Conservation (phyloP, 1,140 invertebrate species). For the Lepidotrigona ventralis region DNA sequence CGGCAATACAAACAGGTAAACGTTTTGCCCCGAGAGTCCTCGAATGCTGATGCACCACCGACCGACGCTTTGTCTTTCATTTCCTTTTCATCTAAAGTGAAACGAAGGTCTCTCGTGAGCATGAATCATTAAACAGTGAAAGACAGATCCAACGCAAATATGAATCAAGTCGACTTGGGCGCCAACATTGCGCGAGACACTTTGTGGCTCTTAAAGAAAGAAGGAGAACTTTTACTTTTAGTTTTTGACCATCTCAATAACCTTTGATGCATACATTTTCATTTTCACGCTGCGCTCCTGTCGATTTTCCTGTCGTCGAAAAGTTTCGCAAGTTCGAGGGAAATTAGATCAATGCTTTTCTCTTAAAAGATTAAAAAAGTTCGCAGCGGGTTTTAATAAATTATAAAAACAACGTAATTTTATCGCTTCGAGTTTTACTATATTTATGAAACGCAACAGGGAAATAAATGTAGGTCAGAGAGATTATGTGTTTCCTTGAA, state of each 20-base stretch:
- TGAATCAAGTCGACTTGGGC: background rate
- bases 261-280: no score
- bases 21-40: conserved; percentile 48
- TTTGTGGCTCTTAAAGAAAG: background rate
- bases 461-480: background rate
- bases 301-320: background rate
- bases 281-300: no score
- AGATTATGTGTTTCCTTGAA: no score
- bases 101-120: no score
- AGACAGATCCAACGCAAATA: background rate
- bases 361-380: background rate
- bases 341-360: background rate
- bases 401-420: background rate
- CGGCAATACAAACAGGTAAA: conserved; percentile 69
- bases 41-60: conserved; percentile 42
- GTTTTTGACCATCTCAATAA: background rate
- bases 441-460: background rate
- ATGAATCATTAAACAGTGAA: background rate
- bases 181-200: background rate
- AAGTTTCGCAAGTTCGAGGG: background rate
- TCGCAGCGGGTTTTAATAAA: background rate
- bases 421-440: background rate
- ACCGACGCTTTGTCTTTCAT: conserved; percentile 24
- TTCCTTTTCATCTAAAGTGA: background rate
- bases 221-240: background rate